A percentile compares a stretch with the other conserved stretches of the same genome.
Evolutionary conservation across 2,888 invertebrate species (phyloP).

Genomic region (Cheilosia vulpina): DNA sequence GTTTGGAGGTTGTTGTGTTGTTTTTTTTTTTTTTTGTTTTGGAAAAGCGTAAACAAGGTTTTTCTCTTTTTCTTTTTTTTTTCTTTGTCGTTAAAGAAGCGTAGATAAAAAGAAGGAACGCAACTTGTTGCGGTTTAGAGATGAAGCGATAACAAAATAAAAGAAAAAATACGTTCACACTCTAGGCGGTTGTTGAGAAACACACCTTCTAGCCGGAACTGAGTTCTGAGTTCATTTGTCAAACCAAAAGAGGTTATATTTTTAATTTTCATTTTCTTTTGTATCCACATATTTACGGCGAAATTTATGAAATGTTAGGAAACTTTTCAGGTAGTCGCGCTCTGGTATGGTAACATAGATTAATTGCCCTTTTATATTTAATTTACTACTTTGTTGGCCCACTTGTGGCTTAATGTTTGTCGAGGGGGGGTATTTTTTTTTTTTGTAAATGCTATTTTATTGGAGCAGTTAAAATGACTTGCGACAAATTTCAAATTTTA

Average conservation of each 20-base stretch:
- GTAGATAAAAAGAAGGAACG: slow-evolving; percentile 3
- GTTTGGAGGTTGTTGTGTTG: slow-evolving; percentile 23
- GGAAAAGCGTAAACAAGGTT: slow-evolving; percentile 58
- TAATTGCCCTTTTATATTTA: slow-evolving; percentile 37
- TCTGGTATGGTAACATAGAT: slow-evolving; percentile 16
- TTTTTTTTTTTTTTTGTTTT: slow-evolving; percentile 9
- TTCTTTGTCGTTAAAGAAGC: slow-evolving; percentile 12
- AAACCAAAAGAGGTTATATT: slow-evolving; percentile 10
- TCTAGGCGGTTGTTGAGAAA: slow-evolving; percentile 30
- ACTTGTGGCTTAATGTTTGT: slow-evolving; percentile 25
- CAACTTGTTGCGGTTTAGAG: slow-evolving; percentile 24
- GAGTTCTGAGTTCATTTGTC: slow-evolving; percentile 23
- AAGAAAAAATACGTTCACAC: slow-evolving; percentile 8
- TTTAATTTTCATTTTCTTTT: slow-evolving; percentile 24
- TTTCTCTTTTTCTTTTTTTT: slow-evolving; percentile 4
- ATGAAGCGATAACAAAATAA: slow-evolving; percentile 23
- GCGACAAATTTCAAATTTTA: slow-evolving; percentile 41
- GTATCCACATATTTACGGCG: slow-evolving; percentile 6
- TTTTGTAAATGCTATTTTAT: slow-evolving; percentile 20
- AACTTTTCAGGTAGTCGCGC: slow-evolving; percentile 27
- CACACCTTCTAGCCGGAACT: slow-evolving; percentile 12
- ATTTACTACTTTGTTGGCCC: slow-evolving; percentile 31
- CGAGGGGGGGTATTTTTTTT: neutral
- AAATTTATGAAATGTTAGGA: slow-evolving; percentile 53
- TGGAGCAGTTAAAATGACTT: slow-evolving; percentile 7